These are phyloP conservation scores for Coilia nasus DNA, from an alignment of 2,797 vertebrate species.

Conservation along the genomic window DNA sequence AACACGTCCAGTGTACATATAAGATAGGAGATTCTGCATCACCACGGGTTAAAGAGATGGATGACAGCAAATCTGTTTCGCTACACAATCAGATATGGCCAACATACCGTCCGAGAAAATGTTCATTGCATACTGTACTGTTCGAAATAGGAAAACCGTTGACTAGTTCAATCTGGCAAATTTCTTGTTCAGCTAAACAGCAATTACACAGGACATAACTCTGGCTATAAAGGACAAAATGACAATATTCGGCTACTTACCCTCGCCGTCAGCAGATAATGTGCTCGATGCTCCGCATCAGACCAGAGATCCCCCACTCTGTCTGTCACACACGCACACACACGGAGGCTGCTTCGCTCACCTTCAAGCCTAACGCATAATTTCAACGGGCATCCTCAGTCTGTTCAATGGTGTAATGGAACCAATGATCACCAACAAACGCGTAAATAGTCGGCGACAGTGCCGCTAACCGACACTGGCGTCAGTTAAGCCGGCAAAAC, in stretches of 20 bases:
- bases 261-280: slow-evolving; percentile 11
- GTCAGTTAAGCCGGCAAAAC: slow-evolving; percentile 4
- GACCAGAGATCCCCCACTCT: background rate
- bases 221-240: background rate
- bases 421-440: background rate
- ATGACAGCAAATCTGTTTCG: background rate
- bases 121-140: background rate
- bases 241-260: slow-evolving; percentile 10
- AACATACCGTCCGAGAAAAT: background rate
- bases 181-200: background rate
- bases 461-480: background rate
- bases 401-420: background rate
- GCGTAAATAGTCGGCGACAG: background rate
- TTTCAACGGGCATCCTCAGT: background rate
- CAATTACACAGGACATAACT: background rate
- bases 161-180: background rate
- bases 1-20: background rate
- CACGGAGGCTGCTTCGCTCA: background rate
- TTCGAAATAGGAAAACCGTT: background rate
- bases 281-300: slow-evolving; percentile 7
- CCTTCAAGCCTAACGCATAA: background rate
- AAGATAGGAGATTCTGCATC: background rate
- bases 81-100: background rate
- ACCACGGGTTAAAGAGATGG: background rate
- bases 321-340: background rate